Evolutionary conservation across 2,113 vertebrate species (phyloP).

Genomic region (Corvus hawaiiensis): DNA sequence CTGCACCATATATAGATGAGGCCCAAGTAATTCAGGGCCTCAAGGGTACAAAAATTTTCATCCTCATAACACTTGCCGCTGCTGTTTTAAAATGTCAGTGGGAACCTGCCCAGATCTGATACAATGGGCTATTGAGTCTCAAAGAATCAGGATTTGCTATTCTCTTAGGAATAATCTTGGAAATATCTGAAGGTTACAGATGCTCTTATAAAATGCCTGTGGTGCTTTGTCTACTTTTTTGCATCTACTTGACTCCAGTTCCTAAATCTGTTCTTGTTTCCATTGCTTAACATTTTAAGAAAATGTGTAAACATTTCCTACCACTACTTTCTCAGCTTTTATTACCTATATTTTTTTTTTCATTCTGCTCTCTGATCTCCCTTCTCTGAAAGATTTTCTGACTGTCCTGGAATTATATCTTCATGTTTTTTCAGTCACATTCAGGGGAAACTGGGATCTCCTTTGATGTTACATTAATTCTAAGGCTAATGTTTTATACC

Average conservation of each 20-base stretch:
- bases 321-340: background rate
- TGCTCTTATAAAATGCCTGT: background rate
- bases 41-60: background rate
- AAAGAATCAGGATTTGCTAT: background rate
- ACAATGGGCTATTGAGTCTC: background rate
- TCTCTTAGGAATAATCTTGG: background rate
- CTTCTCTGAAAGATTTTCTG: background rate
- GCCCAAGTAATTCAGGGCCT: background rate
- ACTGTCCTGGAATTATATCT: background rate
- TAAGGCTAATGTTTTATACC: background rate
- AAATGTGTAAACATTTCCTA: background rate
- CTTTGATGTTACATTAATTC: background rate
- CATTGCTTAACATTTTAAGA: background rate
- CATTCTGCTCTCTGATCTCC: background rate
- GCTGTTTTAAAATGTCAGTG: background rate
- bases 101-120: background rate
- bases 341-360: background rate
- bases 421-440: background rate
- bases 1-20: background rate
- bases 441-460: background rate
- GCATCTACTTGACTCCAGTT: background rate
- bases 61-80: accelerated
- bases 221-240: background rate
- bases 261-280: background rate
- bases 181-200: background rate